Base-by-base conservation (phyloP, 2,888 invertebrate genomes). In the Anthrax anthrax region DNA sequence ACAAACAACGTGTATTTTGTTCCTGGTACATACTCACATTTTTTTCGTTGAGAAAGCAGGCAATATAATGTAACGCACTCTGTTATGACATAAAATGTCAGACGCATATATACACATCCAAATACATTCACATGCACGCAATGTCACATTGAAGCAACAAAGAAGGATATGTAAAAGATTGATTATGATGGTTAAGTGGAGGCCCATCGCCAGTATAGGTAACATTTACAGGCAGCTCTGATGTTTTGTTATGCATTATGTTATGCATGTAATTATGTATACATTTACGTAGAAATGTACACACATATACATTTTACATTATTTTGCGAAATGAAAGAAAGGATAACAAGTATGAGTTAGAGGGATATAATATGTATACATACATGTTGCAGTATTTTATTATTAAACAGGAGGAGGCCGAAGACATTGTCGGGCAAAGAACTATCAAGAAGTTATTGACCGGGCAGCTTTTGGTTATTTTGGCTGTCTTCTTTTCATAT, bases 401-500 rank as follows among this genome's bases (percentile, higher is more conserved):
- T n/a, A n/a, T n/a, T n/a, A n/a, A 23, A 12, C 12, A 32, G 29
- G 12, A 9, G 12, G 29, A 12, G 29, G 29, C 13, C 29, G 46
- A 42, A 42, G 18, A 46, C 37, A 41, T 37, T 40, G 42, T 42
- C 41, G 41, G 46, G 41, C 37, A 42, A 46, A 41, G 42, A 46
- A 46, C 41, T 46, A 41, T 46, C 46, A 46, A 46, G 46, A 46
- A 46, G 46, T 46, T 41, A 41, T 46, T 46, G 46, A 46, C 46
- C 46, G 46, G 46, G 46, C 46, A 46, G 41, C 41, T 46, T 46
- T 42, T 36, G 46, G 46, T 41, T 41, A 37, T 46, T 46, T 41
- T 41, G 46, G 46, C 37, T 41, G 41, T 37, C 41, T 42, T 37
- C 40, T 13, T 37, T 40, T n/a, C n/a, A n/a, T n/a, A n/a, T n/a